phyloP scores from a whole-genome alignment of 2,888 invertebrate genomes.

The Pogonocherus hispidulus region DNA sequence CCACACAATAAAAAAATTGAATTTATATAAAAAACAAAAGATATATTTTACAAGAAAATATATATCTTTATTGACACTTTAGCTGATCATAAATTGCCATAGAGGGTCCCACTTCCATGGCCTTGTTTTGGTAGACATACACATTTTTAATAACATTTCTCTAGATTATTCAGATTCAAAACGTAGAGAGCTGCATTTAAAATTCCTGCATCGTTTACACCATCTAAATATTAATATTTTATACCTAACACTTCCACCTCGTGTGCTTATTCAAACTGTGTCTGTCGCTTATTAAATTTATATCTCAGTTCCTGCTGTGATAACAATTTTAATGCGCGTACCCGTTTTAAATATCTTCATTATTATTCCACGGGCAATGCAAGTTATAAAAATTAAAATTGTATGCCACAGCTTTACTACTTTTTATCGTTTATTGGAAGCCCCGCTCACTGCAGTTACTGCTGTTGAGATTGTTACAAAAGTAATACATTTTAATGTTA shows the following conservation, averaged over 20 bases:
- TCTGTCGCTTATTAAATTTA: slow-evolving; percentile 27
- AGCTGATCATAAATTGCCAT: too few species aligned
- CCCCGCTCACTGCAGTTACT: background rate
- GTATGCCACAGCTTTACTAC: background rate
- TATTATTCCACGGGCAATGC: slow-evolving; percentile 10
- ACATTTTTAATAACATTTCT: too few species aligned
- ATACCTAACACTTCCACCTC: background rate
- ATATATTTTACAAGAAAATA: too few species aligned
- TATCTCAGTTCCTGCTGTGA: slow-evolving; percentile 27
- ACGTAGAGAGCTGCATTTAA: too few species aligned
- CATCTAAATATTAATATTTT: background rate
- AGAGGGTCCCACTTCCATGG: too few species aligned
- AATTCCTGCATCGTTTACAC: background rate
- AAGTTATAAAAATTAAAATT: slow-evolving; percentile 5
- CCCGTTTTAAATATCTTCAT: slow-evolving; percentile 22
- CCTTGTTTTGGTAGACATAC: too few species aligned
- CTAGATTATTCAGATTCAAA: too few species aligned
- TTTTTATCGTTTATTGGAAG: background rate
- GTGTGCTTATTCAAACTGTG: slow-evolving; percentile 12
- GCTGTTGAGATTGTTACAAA: too few species aligned
- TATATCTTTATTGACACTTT: too few species aligned
- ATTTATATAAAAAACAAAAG: too few species aligned
- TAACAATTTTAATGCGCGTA: slow-evolving; percentile 21
- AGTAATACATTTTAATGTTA: too few species aligned
- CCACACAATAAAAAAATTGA: too few species aligned